Conservation (phyloP, 2,797 vertebrate genomes). For the Bovichtus diacanthus region DNA sequence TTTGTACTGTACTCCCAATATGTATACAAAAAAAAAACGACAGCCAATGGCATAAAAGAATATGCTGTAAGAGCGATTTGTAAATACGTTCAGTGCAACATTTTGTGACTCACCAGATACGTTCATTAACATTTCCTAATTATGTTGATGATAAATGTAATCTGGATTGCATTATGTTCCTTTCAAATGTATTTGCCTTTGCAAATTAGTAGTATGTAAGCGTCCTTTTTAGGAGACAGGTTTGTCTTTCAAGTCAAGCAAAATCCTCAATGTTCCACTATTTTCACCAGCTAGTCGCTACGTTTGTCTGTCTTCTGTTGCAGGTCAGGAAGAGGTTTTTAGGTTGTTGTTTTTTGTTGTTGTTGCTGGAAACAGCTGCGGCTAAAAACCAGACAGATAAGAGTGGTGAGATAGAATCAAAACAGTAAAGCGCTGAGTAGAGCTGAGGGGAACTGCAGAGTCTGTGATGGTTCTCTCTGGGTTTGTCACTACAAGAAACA, state of each 20-base stretch:
- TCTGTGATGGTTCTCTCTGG: not conserved
- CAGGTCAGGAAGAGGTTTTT: not conserved
- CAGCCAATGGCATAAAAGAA: not conserved
- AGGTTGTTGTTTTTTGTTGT: too few relatives aligned
- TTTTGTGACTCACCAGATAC: not conserved
- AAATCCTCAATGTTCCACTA: too few relatives aligned
- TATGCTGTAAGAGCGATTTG: not conserved
- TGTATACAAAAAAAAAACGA: not conserved
- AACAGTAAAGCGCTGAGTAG: not conserved
- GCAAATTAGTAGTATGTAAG: too few relatives aligned
- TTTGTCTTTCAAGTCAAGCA: not conserved
- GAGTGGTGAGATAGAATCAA: not conserved
- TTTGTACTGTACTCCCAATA: not conserved
- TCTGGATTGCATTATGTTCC: too few relatives aligned
- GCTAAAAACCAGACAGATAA: not conserved
- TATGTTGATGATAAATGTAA: not conserved
- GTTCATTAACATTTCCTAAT: not conserved
- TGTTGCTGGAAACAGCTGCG: not conserved
- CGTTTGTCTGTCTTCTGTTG: not conserved
- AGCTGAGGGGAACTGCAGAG: not conserved
- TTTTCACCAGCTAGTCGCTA: too few relatives aligned
- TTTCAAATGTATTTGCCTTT: too few relatives aligned
- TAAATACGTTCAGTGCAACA: not conserved
- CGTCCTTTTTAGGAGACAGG: too few relatives aligned
- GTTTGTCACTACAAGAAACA: not conserved